Evolutionary conservation across 2,888 invertebrate genomes (phyloP), one percentile per base, ranked within the genome.

Genomic region (Acanthoscelides obtectus): DNA sequence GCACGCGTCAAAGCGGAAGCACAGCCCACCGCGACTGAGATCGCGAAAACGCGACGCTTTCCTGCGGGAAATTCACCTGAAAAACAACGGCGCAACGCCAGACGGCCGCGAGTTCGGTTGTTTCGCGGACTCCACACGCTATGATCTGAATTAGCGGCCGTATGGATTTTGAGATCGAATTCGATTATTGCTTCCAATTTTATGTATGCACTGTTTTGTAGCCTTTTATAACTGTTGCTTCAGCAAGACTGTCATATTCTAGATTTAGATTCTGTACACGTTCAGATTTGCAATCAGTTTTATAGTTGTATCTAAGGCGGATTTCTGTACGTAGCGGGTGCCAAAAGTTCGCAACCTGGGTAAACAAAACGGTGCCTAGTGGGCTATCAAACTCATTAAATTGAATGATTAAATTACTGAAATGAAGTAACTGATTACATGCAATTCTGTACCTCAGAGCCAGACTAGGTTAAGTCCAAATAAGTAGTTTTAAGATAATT

Each of bases 1-100:
- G 71, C 75, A 75, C 73, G 72, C 73, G 72, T 73, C 70, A 66
- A 21, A 67, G 20, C 72, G 72, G 70, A 75, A 69, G 69, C 75
- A 22, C 73, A 72, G 72, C 64, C 73, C 45, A 68, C 68, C 70
- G 45, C 66, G 68, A 69, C 66, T 69, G 67, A 25, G 25, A 45
- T 45, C 45, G 45, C 45, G 45, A 45, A 45, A 45, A 45, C 17
- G 45, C 45, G 17, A 17, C 45, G 45, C 45, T 45, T 45, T n/a
- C n/a, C n/a, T n/a, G n/a, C n/a, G 45, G 25, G 45, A 45, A 45
- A 45, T 45, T 45, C 45, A 45, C 45, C 45, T 45, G 45, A 45
- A 45, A 45, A 45, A 45, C 45, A 45, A 45, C 6, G 6, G 45
- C 45, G 45, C 45, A 45, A 45, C 45, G 45, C 12, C 45, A 1